Evolutionary conservation across 2,888 invertebrate genomes (phyloP).

Genomic region (Tortrix viridana): DNA sequence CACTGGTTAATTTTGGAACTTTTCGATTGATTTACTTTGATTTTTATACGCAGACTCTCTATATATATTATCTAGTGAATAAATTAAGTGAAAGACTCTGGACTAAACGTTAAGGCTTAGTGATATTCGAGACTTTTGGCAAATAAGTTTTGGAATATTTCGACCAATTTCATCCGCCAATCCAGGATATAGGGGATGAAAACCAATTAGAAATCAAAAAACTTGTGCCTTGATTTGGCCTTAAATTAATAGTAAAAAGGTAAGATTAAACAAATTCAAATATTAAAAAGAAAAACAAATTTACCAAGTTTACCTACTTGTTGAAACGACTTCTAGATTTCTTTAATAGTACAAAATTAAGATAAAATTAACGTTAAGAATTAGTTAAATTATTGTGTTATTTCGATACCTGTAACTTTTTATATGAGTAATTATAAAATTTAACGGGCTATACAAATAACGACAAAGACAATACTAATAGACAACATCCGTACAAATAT

Average conservation of each 20-base stretch:
- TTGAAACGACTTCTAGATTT: constrained; percentile 81
- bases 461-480: constrained; percentile 63
- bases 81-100: constrained; percentile 80
- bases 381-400: constrained; percentile 80
- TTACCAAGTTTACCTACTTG: constrained; percentile 80
- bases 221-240: constrained; percentile 85
- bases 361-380: constrained; percentile 81
- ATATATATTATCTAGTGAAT: constrained; percentile 75
- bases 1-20: constrained; percentile 84
- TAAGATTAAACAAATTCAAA: constrained; percentile 73
- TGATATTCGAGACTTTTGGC: constrained; percentile 79
- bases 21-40: constrained; percentile 78
- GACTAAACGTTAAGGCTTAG: constrained; percentile 78
- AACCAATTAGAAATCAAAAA: constrained; percentile 61
- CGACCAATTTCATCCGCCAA: constrained; percentile 79
- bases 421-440: constrained; percentile 74
- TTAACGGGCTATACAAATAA: constrained; percentile 64
- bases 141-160: constrained; percentile 74
- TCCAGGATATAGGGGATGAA: constrained; percentile 74
- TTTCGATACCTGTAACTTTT: constrained; percentile 80
- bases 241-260: constrained; percentile 82
- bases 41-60: constrained; percentile 82
- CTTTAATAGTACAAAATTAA: constrained; percentile 84
- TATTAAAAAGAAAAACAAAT: constrained; percentile 74
- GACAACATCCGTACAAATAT: constrained; percentile 52